Conservation (phyloP, 2,113 vertebrate genomes). For the Vidua chalybeata region DNA sequence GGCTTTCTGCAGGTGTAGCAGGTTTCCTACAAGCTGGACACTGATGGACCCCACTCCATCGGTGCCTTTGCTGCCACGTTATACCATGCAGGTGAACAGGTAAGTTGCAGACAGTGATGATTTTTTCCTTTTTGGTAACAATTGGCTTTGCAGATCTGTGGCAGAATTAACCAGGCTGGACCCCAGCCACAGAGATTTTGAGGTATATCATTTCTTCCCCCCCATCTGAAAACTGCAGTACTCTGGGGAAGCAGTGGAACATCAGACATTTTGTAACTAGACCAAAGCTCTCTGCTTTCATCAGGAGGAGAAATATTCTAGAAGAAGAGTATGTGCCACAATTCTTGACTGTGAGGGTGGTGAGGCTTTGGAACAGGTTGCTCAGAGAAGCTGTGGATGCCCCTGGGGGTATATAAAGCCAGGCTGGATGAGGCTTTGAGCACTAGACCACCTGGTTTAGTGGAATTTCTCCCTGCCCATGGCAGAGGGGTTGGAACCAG, state of each 20-base stretch:
- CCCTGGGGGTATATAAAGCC: neutral
- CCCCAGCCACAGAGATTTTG: neutral
- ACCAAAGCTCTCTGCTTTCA: neutral
- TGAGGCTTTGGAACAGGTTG: neutral
- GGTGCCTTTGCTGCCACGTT: neutral
- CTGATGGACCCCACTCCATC: neutral
- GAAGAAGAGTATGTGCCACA: neutral
- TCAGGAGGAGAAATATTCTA: neutral
- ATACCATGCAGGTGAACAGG: rapidly evolving
- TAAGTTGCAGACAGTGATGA: neutral
- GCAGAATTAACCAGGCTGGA: neutral
- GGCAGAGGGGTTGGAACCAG: neutral
- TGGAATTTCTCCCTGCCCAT: neutral
- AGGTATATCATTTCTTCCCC: neutral
- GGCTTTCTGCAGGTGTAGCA: neutral
- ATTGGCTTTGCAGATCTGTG: neutral
- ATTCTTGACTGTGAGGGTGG: neutral
- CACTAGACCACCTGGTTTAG: neutral
- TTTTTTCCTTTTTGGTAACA: neutral
- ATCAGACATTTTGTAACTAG: neutral
- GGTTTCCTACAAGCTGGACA: neutral
- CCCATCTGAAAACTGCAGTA: neutral
- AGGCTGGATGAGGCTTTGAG: neutral
- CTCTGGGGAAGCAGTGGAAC: neutral
- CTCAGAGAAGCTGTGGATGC: neutral